Conservation (phyloP, 2,113 vertebrate genomes). For the Actenoides lindsayi region DNA sequence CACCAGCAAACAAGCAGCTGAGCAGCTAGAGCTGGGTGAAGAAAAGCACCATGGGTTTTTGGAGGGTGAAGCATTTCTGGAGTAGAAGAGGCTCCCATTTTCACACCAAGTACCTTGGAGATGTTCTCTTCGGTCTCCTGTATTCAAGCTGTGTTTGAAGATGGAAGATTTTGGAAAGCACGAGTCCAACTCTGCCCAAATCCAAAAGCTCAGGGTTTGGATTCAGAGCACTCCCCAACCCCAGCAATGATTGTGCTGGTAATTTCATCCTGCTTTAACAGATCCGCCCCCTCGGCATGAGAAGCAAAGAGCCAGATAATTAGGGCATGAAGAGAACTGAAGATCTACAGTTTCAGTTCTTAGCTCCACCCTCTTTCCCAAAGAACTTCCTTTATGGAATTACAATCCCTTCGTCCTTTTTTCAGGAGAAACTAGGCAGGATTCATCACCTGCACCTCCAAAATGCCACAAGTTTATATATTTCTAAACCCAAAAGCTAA, state of each 20-base stretch:
- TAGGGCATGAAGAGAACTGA: neutral
- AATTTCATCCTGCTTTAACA: neutral
- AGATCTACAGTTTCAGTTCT: neutral
- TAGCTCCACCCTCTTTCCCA: neutral
- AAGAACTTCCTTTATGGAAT: neutral
- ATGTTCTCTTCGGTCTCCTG: neutral
- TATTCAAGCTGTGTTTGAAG: neutral
- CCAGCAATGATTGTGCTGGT: neutral
- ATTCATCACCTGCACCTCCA: neutral
- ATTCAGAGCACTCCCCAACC: neutral
- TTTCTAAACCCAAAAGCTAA: neutral
- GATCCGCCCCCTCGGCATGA: rapidly evolving
- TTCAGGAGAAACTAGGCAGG: neutral
- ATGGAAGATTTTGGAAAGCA: neutral
- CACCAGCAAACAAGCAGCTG: neutral
- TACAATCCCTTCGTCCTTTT: neutral
- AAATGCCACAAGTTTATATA: neutral
- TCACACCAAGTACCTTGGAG: neutral
- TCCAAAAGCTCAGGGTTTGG: neutral
- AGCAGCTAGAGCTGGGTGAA: neutral
- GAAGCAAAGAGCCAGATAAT: neutral
- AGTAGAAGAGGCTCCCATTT: neutral
- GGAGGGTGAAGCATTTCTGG: neutral
- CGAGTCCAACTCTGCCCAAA: neutral
- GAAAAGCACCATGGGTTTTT: neutral